These are phyloP conservation scores for Holothuria scabra DNA, from an alignment of 53 echinoderm and acorn worm species.

Conservation along the genomic window DNA sequence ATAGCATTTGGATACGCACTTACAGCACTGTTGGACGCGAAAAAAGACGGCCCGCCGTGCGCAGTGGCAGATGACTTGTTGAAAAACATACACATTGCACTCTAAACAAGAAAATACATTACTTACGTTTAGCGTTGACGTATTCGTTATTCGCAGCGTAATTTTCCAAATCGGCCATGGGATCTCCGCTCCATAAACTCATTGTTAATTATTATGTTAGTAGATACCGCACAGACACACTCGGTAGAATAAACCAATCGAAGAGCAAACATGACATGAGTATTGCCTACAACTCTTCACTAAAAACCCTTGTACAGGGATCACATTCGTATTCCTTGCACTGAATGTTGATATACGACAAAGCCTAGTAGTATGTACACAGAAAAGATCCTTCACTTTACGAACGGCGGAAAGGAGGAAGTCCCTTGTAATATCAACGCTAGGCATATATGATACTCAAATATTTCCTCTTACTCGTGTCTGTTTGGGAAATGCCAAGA, in stretches of 20 bases:
- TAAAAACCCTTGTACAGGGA: no score
- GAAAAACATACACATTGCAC: no score
- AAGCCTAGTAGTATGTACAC: no score
- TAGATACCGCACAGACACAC: not conserved
- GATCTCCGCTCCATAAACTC: conserved; percentile 47
- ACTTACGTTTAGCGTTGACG: conserved; percentile 49
- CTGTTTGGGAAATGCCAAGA: conserved; percentile 4
- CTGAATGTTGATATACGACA: no score
- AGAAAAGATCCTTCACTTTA: no score
- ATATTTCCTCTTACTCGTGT: conserved; percentile 5
- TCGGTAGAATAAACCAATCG: not conserved
- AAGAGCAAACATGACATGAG: conserved; percentile 23
- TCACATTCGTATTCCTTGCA: no score
- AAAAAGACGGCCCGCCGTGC: no score
- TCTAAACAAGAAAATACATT: no score
- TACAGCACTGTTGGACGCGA: no score
- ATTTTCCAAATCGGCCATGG: conserved; percentile 47
- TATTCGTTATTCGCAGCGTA: conserved; percentile 50
- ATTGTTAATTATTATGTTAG: conserved; percentile 4
- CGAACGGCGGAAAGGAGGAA: conserved; percentile 15
- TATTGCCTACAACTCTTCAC: not conserved
- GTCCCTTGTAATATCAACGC: not conserved
- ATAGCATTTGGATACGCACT: no score
- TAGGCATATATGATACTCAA: not conserved
- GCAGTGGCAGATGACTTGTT: no score